Evolutionary conservation across 2,888 invertebrate genomes (phyloP), one percentile per base, ranked within the genome.

Genomic region (Macaria notata): DNA sequence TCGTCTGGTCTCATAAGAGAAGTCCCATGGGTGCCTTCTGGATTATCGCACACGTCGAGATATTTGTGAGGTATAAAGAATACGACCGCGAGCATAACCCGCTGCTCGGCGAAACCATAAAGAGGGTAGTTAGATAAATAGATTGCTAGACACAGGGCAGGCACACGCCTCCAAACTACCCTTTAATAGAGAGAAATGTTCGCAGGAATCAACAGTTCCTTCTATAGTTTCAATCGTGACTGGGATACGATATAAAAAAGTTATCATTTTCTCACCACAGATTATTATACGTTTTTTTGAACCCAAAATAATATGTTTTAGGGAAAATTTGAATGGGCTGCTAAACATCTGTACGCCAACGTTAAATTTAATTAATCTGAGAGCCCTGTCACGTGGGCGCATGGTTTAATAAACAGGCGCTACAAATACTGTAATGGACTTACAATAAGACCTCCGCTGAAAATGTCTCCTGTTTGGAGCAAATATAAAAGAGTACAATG

Each of bases 81-180:
- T 70, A 70, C 59, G 61, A 58, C 63, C 63, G 67, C 70, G 63
- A 76, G 73, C 72, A 76, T 78, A 75, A 78, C 74, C 71, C 70
- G 69, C 70, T 66, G 71, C 70, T 75, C 71, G 69, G 65, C 70
- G 76, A 82, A 80, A 75, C 81, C 77, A 81, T 81, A 81, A 83
- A 81, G 74, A 73, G 73, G 76, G 81, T 77, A 81, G 81, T 83
- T 83, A 81, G 75, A 80, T 82, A 83, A 83, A 84, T 83, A 83
- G 79, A 81, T 84, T 72, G 80, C 78, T 74, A 73, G 73, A 69
- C 72, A 75, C 73, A 63, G 65, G 65, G 71, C 74, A 77, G 73
- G 75, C 71, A 72, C 68, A 61, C 75, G 79, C 78, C 67, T 73
- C 78, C 73, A 79, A 84, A 84, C 78, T 81, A 76, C 79, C 79